Evolutionary conservation across 64 coral and sea anemone species (phyloP).

Genomic region (Montipora capricornis): DNA sequence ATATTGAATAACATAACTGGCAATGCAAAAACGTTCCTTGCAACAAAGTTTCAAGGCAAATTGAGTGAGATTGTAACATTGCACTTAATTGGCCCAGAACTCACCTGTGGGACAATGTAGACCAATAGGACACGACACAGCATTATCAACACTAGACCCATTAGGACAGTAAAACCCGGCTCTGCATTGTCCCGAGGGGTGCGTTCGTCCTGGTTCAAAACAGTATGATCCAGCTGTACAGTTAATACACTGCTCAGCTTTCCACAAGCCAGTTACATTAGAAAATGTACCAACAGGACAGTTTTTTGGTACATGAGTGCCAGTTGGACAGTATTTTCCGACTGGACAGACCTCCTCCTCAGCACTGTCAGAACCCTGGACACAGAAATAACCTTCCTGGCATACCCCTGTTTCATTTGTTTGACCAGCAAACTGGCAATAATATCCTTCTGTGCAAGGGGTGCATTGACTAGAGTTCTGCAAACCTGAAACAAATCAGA

Average conservation of each 20-base stretch:
- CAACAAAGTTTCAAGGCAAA: background rate
- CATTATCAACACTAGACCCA: constrained; percentile 74
- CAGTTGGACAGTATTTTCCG: constrained; percentile 89
- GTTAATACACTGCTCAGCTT: constrained; percentile 74
- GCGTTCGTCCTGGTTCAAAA: constrained; percentile 66
- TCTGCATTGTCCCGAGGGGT: constrained; percentile 75
- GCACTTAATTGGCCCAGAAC: background rate
- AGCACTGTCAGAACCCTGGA: constrained; percentile 64
- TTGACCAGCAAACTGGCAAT: constrained; percentile 77
- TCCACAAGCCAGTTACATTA: constrained; percentile 86
- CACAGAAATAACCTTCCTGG: constrained; percentile 87
- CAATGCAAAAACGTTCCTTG: too few relatives aligned
- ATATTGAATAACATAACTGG: too few relatives aligned
- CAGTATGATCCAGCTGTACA: constrained; percentile 93
- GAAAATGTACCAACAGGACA: constrained; percentile 91
- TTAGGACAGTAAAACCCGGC: constrained; percentile 92
- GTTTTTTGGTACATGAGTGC: constrained; percentile 72
- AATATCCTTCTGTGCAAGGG: constrained; percentile 85
- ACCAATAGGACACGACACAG: constrained; percentile 86
- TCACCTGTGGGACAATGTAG: constrained; percentile 91
- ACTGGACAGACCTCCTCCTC: constrained; percentile 66
- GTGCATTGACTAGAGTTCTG: constrained; percentile 87
- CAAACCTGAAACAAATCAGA: constrained; percentile 55
- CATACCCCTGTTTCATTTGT: constrained; percentile 86
- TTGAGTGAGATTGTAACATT: background rate